Percentiles rank a stretch among this genome's conserved stretches.
phyloP scores from a whole-genome alignment of 2,888 invertebrate genomes.

The Tinea semifulvella region DNA sequence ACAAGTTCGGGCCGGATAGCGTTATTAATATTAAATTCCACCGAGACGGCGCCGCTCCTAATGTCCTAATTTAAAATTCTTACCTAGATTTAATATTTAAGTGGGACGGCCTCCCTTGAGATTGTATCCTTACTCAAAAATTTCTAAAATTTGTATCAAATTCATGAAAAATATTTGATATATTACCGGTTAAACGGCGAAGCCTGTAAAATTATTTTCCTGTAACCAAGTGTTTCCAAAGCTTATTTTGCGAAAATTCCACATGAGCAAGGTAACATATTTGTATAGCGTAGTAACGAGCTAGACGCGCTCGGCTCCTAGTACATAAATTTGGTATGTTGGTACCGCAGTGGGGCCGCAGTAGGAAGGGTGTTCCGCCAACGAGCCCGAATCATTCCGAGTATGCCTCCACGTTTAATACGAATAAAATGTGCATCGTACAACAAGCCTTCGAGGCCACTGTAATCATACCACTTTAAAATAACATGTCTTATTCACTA shows the following conservation, averaged over 20 bases:
- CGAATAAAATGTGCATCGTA: constrained; percentile 34
- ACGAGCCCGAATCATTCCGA: constrained; percentile 9
- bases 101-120: constrained; percentile 37
- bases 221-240: constrained; percentile 7
- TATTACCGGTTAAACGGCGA: constrained; percentile 26
- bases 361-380: constrained; percentile 34
- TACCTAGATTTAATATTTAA: constrained; percentile 61
- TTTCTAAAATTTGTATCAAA: constrained; percentile 31
- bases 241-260: constrained; percentile 27
- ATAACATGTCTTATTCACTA: no score
- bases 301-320: constrained; percentile 50
- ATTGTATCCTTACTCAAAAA: constrained; percentile 34
- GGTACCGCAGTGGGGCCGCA: constrained; percentile 61
- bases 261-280: constrained; percentile 29
- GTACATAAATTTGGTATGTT: constrained; percentile 55
- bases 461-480: no score
- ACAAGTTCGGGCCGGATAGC: constrained; percentile 42
- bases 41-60: constrained; percentile 45
- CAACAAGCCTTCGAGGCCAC: constrained; percentile 1
- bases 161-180: constrained; percentile 43
- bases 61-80: constrained; percentile 61
- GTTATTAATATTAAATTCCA: constrained; percentile 59
- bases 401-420: constrained; percentile 45
- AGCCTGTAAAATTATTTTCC: constrained; percentile 7
- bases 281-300: constrained; percentile 13